A percentile compares a stretch with the other conserved stretches of the same genome.
Conservation (phyloP, 2,113 vertebrate genomes). For the Cebus imitator region DNA sequence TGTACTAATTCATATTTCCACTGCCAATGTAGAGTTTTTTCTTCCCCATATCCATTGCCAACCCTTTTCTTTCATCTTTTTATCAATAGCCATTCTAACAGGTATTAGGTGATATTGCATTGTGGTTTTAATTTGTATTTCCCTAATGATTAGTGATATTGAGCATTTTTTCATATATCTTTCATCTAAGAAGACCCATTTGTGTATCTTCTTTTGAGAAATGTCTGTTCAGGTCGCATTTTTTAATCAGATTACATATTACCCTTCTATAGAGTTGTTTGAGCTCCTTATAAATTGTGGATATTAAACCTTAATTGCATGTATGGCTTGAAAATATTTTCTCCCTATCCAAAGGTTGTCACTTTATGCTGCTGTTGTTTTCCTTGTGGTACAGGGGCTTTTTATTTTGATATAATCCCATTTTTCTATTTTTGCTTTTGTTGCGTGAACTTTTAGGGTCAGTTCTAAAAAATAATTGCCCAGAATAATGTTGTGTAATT, state of each 20-base stretch:
- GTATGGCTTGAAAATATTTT: neutral
- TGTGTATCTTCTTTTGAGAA: too few species aligned
- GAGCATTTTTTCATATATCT: too few species aligned
- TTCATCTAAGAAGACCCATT: too few species aligned
- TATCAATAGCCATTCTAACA: neutral
- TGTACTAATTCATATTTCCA: too few species aligned
- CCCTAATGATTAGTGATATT: too few species aligned
- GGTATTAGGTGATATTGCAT: too few species aligned
- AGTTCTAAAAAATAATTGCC: neutral
- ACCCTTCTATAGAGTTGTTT: neutral
- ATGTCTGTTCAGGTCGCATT: too few species aligned
- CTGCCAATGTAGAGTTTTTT: neutral
- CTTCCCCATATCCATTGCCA: neutral
- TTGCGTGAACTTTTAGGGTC: neutral
- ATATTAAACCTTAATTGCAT: neutral
- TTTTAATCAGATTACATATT: too few species aligned
- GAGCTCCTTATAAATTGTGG: neutral
- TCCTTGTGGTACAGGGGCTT: neutral
- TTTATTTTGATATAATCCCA: neutral
- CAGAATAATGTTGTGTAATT: neutral
- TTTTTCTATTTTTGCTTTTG: neutral
- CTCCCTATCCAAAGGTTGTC: neutral
- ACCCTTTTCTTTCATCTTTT: neutral
- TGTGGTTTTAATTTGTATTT: too few species aligned
- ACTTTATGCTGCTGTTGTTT: neutral